phyloP scores from a whole-genome alignment of 2,113 vertebrate genomes.

The Oceanodroma tethys region DNA sequence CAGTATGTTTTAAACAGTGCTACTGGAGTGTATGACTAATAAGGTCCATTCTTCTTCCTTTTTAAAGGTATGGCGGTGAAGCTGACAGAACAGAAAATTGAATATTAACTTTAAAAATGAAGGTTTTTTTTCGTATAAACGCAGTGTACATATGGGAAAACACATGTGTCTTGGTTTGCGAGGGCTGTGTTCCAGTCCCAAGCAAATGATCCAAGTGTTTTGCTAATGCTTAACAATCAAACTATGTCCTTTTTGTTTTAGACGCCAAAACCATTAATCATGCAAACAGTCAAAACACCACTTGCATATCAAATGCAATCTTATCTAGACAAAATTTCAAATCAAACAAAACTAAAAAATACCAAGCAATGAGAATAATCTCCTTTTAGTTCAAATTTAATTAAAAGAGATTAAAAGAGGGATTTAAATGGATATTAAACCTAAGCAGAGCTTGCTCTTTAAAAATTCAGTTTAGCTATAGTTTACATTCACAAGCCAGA shows the following conservation, averaged over 20 bases:
- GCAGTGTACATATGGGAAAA: not conserved
- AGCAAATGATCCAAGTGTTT: not conserved
- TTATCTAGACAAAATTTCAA: not conserved
- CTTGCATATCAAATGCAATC: not conserved
- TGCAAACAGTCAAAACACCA: not conserved
- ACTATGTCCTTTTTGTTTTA: not conserved
- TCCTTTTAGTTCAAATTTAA: not conserved
- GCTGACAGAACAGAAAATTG: not conserved
- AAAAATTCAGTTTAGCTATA: not conserved
- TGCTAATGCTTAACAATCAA: not conserved
- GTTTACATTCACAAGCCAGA: not conserved
- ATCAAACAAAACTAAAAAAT: not conserved
- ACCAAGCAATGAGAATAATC: not conserved
- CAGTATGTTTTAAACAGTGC: not conserved
- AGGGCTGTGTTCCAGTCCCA: not conserved
- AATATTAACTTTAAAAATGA: not conserved
- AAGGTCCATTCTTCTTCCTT: not conserved
- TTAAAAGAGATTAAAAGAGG: not conserved
- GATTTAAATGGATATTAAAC: conserved; percentile 17
- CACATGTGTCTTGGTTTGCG: not conserved
- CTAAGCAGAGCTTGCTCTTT: not conserved
- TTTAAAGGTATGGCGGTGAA: not conserved
- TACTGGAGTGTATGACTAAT: not conserved
- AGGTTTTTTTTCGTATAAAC: not conserved
- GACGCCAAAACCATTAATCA: not conserved